A percentile compares a stretch with the other conserved stretches of the same genome.
These are phyloP conservation scores for Heliconius ismenius DNA, from an alignment of 2,888 invertebrate genomes.

Conservation along the genomic window DNA sequence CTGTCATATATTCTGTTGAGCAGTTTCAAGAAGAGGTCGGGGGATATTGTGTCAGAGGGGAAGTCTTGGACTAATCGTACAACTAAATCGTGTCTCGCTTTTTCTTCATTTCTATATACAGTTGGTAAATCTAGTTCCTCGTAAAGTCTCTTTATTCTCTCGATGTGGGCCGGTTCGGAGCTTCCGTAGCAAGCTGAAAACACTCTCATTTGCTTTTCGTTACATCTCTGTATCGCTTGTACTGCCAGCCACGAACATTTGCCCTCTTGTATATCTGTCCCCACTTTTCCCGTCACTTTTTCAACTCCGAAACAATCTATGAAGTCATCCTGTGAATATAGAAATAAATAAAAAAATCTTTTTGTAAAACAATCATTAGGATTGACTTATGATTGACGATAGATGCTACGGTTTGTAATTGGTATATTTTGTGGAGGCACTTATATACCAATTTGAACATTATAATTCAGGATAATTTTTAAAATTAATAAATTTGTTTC, in stretches of 20 bases:
- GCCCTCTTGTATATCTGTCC: conserved; percentile 94
- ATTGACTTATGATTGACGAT: too few relatives aligned
- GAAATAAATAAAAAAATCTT: background rate
- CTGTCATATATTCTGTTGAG: conserved; percentile 87
- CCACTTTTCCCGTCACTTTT: conserved; percentile 90
- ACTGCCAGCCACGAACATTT: conserved; percentile 97
- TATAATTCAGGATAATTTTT: too few relatives aligned
- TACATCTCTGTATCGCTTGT: conserved; percentile 88
- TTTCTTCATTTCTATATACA: conserved; percentile 87
- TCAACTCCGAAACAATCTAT: conserved; percentile 94
- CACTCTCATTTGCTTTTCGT: conserved; percentile 80
- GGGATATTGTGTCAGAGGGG: conserved; percentile 75
- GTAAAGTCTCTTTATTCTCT: conserved; percentile 62
- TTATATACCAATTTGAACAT: too few relatives aligned
- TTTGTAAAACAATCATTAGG: background rate
- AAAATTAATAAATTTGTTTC: background rate
- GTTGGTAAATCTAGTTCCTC: conserved; percentile 86
- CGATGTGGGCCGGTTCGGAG: conserved; percentile 83
- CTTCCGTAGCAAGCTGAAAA: conserved; percentile 86
- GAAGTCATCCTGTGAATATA: conserved; percentile 86
- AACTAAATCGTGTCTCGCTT: conserved; percentile 85
- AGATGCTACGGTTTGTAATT: too few relatives aligned
- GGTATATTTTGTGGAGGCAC: too few relatives aligned
- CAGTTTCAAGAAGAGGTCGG: conserved; percentile 87
- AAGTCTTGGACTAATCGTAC: conserved; percentile 38